Percentiles rank a stretch among this genome's conserved stretches.
phyloP scores from a whole-genome alignment of 2,888 invertebrate species.

The Scelioninae gen. 1 region DNA sequence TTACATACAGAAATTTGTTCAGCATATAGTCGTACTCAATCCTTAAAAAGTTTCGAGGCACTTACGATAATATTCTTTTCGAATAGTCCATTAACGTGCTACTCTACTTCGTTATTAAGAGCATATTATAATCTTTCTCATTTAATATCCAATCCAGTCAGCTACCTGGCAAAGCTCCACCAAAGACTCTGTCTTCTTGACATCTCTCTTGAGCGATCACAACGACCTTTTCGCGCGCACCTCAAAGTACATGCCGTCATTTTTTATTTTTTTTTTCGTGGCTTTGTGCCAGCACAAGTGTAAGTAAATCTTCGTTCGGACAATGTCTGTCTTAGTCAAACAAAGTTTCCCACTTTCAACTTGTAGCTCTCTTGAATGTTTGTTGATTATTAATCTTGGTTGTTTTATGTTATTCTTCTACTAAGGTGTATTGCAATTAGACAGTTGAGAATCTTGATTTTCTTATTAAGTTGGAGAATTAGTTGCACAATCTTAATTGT shows the following conservation, averaged over 20 bases:
- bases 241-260: conserved; percentile 24
- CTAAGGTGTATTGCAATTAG: no score
- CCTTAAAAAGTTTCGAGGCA: conserved; percentile 29
- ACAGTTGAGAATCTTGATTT: no score
- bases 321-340: conserved; percentile 34
- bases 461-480: no score
- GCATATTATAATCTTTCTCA: conserved; percentile 60
- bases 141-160: conserved; percentile 45
- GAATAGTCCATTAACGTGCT: conserved; percentile 51
- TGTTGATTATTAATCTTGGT: neutral
- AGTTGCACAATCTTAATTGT: no score
- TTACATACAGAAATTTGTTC: no score
- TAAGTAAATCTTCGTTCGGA: conserved; percentile 47
- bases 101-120: conserved; percentile 52
- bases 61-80: conserved; percentile 46
- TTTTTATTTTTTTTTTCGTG: conserved; percentile 17
- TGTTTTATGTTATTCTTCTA: no score
- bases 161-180: conserved; percentile 40
- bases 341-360: conserved; percentile 21
- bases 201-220: conserved; percentile 67
- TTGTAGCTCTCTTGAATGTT: conserved; percentile 31
- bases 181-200: conserved; percentile 41
- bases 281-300: conserved; percentile 44
- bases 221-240: conserved; percentile 68
- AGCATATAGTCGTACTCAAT: neutral